Base-by-base conservation (phyloP, 2,888 invertebrate species). In the Notodonta ziczac region DNA sequence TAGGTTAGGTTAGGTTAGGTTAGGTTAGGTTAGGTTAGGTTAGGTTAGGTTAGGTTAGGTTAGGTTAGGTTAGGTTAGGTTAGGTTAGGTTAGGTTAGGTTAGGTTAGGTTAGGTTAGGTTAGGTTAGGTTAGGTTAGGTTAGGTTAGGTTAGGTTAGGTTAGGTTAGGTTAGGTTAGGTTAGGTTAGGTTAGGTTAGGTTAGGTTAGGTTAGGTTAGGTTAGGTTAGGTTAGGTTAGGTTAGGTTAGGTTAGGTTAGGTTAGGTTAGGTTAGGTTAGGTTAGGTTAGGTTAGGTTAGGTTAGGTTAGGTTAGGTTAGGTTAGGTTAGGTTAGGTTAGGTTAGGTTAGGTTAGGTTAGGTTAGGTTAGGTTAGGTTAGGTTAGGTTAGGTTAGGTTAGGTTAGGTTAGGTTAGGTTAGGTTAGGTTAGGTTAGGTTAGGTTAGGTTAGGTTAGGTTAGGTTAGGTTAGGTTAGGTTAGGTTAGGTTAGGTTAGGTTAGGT, bases 251-350 rank as follows among this genome's bases (percentile, higher is more conserved):
- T 70, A 62, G 69, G 66, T 64, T 68, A 62, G 68, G 70, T 60
- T 60, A 60, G 58, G 46, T 57, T 48, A 48, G 57, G 46, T 57
- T 48, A 48, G 46, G 46, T 48, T 46, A 61, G 61, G 57, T 57
- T 57, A 52, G 59, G 59, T 59, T 59, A 59, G 55, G 59, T 55
- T 55, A 55, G 59, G 55, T 70, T 76, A 70, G 63, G 74, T 70
- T 76, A 67, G 65, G 74, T 68, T 73, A 57, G 57, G 57, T 57
- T 57, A 57, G 57, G 57, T 57, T 65, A 56, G 67, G 66, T 61
- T 73, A 59, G 67, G 74, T 62, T 73, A 61, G 66, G 66, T 60
- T 75, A 61, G 66, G 69, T 61, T 73, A 58, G 72, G 69, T 59
- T 70, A 58, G 64, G 72, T 59, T 73, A 58, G 62, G 74, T 60